Base-by-base conservation (phyloP, 1,140 invertebrate genomes). In the Drosophila mauritiana region DNA sequence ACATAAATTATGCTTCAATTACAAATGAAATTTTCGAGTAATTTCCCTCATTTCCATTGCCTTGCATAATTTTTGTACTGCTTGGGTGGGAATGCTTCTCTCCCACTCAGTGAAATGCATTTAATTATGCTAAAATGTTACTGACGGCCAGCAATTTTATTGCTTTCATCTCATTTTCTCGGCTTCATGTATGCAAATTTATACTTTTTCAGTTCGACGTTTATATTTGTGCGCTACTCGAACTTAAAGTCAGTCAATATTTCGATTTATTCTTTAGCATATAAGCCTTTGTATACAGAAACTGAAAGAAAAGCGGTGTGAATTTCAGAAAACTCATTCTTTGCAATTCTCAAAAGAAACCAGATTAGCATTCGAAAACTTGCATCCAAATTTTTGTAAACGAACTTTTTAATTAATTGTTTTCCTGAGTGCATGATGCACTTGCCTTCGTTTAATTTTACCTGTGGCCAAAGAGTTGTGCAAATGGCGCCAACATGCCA, bases 71-170 rank as follows among this genome's bases (percentile, higher is more conserved):
- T 42, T 10, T 17, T 55, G 20, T 22, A 17, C 22, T 45, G 20
- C 11, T 43, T 58, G 49, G 52, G 37, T 13, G 52, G 12, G 1
- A 27, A 45, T 42, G 25, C n/a, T 17, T 42, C 43, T 27, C 54
- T n/a, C 20, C 2, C 20, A 31, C 68, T 42, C n/a, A 25, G 15
- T 48, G 34, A 64, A 76, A 77, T 51, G 73, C 73, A 68, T 77
- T 77, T 77, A 77, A 77, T 77, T 76, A 77, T 77, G 73, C 54
- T 77, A 77, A 77, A 77, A 77, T 77, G 73, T 69, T 51, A 59
- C 73, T 55, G 73, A 76, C 73, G 67, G 17, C n/a, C 58, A 17
- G 61, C 73, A 59, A 15, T 67, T 68, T 75, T 76, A 75, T 51
- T 39, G 72, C 72, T 67, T 76, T 58, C 54, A 57, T 76, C 49